Evolutionary conservation across 2,888 invertebrate genomes (phyloP).

Genomic region (Meloe dianella): DNA sequence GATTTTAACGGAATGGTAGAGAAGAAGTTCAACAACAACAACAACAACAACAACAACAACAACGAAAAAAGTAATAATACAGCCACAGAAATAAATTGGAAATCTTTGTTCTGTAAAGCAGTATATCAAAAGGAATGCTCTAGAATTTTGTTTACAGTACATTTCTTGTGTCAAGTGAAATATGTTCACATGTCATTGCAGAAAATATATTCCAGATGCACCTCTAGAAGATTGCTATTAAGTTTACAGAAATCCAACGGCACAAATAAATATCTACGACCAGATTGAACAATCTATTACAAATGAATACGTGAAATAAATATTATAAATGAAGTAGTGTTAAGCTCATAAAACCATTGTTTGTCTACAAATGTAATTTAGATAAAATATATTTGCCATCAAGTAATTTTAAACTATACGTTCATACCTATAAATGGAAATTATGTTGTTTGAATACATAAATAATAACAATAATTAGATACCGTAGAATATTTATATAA

Average conservation of each 20-base stretch:
- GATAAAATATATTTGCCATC: neutral
- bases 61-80: neutral
- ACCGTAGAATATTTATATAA: too few species aligned
- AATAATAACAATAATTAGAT: too few species aligned
- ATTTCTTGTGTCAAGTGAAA: neutral
- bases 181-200: neutral
- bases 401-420: neutral
- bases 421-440: too few species aligned
- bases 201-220: neutral
- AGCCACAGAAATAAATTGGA: neutral
- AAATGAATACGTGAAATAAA: neutral
- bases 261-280: neutral
- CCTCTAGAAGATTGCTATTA: neutral
- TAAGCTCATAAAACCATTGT: too few species aligned
- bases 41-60: too few species aligned
- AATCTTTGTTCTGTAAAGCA: neutral
- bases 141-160: neutral
- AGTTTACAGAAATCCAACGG: neutral
- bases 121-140: neutral
- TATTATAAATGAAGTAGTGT: neutral
- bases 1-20: too few species aligned
- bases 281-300: neutral
- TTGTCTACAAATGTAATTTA: neutral
- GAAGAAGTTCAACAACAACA: too few species aligned
- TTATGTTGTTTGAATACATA: too few species aligned